Conservation (phyloP, 2,113 vertebrate genomes). For the Colossoma macropomum region DNA sequence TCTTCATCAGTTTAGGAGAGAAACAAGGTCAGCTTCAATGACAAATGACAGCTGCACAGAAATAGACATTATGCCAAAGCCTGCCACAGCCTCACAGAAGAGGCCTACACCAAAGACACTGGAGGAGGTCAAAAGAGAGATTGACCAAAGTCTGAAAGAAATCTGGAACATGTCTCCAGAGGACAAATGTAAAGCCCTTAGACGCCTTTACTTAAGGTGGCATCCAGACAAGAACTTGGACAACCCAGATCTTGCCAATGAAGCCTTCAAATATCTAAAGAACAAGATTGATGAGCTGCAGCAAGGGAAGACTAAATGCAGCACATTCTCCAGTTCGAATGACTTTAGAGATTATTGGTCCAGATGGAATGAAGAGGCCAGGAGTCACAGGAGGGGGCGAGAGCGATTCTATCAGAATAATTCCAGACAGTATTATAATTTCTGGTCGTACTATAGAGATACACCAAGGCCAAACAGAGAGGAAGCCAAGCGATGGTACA, state of each 20-base stretch:
- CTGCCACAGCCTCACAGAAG: conserved; percentile 39
- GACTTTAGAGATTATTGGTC: conserved; percentile 63
- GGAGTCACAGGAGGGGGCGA: conserved; percentile 64
- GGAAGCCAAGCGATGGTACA: conserved; percentile 79
- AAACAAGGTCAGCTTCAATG: conserved; percentile 38
- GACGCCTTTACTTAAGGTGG: conserved; percentile 79
- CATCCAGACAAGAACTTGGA: conserved; percentile 82
- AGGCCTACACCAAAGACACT: conserved; percentile 59
- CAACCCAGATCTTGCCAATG: conserved; percentile 60
- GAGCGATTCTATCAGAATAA: conserved; percentile 55
- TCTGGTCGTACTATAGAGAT: conserved; percentile 68
- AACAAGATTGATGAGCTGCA: conserved; percentile 68
- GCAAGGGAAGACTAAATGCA: conserved; percentile 15
- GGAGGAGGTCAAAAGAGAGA: conserved; percentile 76
- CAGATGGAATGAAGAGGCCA: conserved; percentile 76
- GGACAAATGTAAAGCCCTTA: conserved; percentile 73
- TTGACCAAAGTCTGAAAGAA: conserved; percentile 73
- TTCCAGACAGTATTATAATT: conserved; percentile 65
- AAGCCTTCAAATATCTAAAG: conserved; percentile 76
- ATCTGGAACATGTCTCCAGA: conserved; percentile 72
- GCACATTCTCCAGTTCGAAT: background rate
- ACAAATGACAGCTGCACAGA: conserved; percentile 31
- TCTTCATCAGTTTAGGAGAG: conserved; percentile 78
- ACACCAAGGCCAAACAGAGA: conserved; percentile 63
- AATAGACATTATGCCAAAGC: background rate